Conservation (phyloP, 1,140 invertebrate species). For the Drosophila baimaii region DNA sequence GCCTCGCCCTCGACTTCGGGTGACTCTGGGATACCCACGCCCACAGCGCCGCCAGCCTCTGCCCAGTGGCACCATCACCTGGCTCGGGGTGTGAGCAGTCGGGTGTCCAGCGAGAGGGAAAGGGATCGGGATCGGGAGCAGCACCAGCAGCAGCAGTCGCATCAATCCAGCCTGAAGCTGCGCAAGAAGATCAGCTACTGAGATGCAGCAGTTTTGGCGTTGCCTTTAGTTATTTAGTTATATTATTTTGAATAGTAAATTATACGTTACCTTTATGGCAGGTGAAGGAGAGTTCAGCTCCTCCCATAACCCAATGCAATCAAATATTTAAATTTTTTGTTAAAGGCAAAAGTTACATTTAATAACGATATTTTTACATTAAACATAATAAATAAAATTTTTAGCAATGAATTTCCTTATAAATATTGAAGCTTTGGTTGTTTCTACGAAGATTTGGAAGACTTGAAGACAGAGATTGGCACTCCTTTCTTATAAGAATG, state of each 20-base stretch:
- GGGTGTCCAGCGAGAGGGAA: slow-evolving; percentile 51
- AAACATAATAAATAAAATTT: slow-evolving; percentile 1
- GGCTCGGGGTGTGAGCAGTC: slow-evolving; percentile 39
- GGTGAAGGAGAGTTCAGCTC: slow-evolving; percentile 2
- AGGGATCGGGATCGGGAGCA: slow-evolving; percentile 49
- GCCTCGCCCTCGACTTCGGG: slow-evolving; percentile 73
- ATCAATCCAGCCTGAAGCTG: slow-evolving; percentile 64
- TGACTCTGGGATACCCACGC: slow-evolving; percentile 77
- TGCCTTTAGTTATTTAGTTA: slow-evolving; percentile 5
- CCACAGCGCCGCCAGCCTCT: slow-evolving; percentile 62
- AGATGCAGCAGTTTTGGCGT: slow-evolving; percentile 26
- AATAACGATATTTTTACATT: slow-evolving; percentile 11
- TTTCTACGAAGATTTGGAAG: no score
- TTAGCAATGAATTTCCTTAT: slow-evolving; percentile 1
- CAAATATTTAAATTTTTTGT: slow-evolving; percentile 7
- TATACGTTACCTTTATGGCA: slow-evolving; percentile 7
- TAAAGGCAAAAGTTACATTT: not conserved
- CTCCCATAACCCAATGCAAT: slow-evolving; percentile 21
- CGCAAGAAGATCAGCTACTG: slow-evolving; percentile 83
- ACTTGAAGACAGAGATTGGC: no score
- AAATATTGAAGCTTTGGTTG: not conserved
- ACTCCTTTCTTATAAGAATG: no score
- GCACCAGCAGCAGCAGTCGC: slow-evolving; percentile 50
- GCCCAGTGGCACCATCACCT: slow-evolving; percentile 57
- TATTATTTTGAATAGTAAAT: slow-evolving; percentile 33